Conservation (phyloP, 2,888 invertebrate genomes). For the Drosophila algonquin region DNA sequence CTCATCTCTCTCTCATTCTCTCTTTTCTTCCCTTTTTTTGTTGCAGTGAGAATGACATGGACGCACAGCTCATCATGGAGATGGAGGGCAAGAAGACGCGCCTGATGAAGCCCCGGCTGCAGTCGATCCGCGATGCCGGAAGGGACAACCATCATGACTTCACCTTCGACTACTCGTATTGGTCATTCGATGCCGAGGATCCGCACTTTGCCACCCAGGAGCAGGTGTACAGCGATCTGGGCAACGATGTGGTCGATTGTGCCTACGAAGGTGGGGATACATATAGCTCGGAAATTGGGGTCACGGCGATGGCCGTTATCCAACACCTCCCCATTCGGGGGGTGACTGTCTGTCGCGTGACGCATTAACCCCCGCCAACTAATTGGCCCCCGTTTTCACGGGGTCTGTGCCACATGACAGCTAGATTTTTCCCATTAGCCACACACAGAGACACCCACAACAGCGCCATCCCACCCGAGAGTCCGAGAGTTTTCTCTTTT, state of each 20-base stretch:
- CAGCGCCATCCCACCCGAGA: not conserved
- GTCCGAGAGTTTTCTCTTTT: conserved; percentile 5
- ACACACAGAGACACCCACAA: conserved; percentile 4
- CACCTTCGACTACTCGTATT: conserved; percentile 95
- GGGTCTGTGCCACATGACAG: conserved; percentile 1
- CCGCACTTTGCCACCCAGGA: conserved; percentile 92
- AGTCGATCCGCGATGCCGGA: conserved; percentile 81
- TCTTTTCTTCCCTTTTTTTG: conserved; percentile 48
- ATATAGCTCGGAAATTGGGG: conserved; percentile 21
- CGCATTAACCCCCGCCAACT: conserved; percentile 22
- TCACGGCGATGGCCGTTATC: conserved; percentile 10
- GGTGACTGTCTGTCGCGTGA: conserved; percentile 3
- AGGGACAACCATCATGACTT: conserved; percentile 91
- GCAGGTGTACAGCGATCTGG: conserved; percentile 90
- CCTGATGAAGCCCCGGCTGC: conserved; percentile 88
- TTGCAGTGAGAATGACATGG: conserved; percentile 92
- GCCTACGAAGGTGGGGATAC: conserved; percentile 88
- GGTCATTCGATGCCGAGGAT: conserved; percentile 90
- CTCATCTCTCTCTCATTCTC: conserved; percentile 12
- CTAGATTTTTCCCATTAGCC: conserved; percentile 12
- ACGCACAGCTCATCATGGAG: conserved; percentile 91
- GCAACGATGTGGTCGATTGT: conserved; percentile 90
- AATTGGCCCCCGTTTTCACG: not conserved
- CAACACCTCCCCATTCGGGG: not conserved
- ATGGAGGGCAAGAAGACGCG: conserved; percentile 94